These are phyloP conservation scores for Apotomis turbidana DNA, from an alignment of 2,888 invertebrate genomes.

Conservation along the genomic window DNA sequence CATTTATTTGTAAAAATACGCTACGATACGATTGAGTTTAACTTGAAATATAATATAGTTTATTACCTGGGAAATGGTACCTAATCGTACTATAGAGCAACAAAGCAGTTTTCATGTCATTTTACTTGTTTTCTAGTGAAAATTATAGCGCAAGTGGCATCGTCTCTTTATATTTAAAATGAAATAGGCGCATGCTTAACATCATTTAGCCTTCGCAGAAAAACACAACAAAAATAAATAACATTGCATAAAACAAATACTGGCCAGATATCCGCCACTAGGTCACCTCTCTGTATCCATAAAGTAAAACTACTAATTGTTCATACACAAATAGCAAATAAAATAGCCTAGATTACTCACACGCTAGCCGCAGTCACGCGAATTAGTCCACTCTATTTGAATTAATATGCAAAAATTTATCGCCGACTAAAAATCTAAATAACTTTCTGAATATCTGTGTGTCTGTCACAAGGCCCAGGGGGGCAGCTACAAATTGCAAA, in stretches of 20 bases:
- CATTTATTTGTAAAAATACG: too few relatives aligned
- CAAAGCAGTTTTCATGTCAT: too few relatives aligned
- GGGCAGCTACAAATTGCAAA: conserved; percentile 73
- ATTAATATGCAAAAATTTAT: conserved; percentile 53
- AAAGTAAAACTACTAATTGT: conserved; percentile 33
- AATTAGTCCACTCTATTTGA: conserved; percentile 29
- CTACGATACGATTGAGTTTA: too few relatives aligned
- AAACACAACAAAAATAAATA: not conserved
- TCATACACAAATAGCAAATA: conserved; percentile 31
- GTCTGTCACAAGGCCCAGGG: conserved; percentile 47
- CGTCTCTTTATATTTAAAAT: too few relatives aligned
- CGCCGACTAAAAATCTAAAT: conserved; percentile 65
- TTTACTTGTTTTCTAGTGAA: too few relatives aligned
- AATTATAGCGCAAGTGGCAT: too few relatives aligned
- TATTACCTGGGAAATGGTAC: too few relatives aligned
- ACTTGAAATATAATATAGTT: too few relatives aligned
- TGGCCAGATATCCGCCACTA: not conserved
- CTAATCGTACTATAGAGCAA: too few relatives aligned
- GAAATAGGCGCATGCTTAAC: not conserved
- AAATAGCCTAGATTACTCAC: conserved; percentile 20
- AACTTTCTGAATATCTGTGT: conserved; percentile 58
- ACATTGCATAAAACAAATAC: conserved; percentile 10
- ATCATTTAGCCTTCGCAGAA: not conserved
- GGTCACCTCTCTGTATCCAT: conserved; percentile 12
- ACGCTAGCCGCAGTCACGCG: conserved; percentile 32